Conservation (phyloP, 2,888 invertebrate species). For the Campaea margaritaria region DNA sequence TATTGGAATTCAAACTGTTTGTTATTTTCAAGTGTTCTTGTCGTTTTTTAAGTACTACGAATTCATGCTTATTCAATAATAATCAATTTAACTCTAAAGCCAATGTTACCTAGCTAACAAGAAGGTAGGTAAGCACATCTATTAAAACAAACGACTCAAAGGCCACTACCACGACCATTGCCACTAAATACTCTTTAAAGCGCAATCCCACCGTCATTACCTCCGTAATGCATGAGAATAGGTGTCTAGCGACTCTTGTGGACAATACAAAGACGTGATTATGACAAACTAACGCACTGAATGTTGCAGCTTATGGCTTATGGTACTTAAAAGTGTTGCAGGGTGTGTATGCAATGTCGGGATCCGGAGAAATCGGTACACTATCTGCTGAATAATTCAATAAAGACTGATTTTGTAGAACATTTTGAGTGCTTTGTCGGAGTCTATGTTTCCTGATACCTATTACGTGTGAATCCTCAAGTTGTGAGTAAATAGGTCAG, state of each 20-base stretch:
- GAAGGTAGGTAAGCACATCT: neutral
- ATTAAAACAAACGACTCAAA: conserved; percentile 20
- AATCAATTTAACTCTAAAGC: neutral
- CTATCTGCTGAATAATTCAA: neutral
- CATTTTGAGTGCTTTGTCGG: no score
- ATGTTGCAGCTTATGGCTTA: conserved; percentile 17
- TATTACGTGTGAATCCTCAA: no score
- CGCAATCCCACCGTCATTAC: conserved; percentile 38
- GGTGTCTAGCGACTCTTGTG: conserved; percentile 33
- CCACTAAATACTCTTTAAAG: conserved; percentile 40
- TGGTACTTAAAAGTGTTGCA: conserved; percentile 6
- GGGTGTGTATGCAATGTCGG: neutral
- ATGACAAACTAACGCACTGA: conserved; percentile 44
- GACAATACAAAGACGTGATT: conserved; percentile 43
- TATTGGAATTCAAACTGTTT: neutral
- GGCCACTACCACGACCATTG: conserved; percentile 24
- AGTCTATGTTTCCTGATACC: no score
- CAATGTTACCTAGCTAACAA: neutral
- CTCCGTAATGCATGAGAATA: conserved; percentile 41
- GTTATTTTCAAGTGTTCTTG: neutral
- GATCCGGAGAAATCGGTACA: neutral
- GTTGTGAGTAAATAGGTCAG: no score
- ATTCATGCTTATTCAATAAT: no score
- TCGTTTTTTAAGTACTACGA: no score
- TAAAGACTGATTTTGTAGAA: neutral